Evolutionary conservation across 35 echinoderm and acorn worm species (phyloP), one percentile per base, ranked within the genome.

Genomic region (Apostichopus parvimensis): DNA sequence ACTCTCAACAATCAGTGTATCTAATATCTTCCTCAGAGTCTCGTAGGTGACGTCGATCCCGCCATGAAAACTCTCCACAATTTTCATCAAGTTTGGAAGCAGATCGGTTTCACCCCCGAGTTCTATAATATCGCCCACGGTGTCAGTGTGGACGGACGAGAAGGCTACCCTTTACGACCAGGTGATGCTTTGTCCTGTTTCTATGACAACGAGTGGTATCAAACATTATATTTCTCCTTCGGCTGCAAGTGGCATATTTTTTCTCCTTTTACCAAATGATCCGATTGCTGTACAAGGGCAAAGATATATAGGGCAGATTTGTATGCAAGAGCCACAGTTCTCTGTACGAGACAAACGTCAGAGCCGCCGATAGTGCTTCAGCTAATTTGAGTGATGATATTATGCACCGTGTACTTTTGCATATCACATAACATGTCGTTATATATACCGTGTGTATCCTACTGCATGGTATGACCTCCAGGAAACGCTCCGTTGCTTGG

Each of bases 41-140:
- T 98, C 55, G 60, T 95, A 20, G 97, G 94, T 13, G 91, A 98
- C 60, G 92, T 94, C 21, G 97, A 98, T 94, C 91, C 91, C 23
- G 97, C 89, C 21, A 98, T 96, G 94, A 98, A 96, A 83, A 96
- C 97, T 4, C 59, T 98, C 3, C 97, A 98, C 88, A 98, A 98
- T 80, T 96, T 94, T 77, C 93, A 98, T 62, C 97, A 98, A 78
- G 97, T 98, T 6, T 98, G 97, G 97, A 78, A 91, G 57, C 97
- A 98, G 78, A 68, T 98, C 18, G 97, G 97, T 24, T 98, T 98
- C 91, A 83, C 91, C 0, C 97, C 97, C 71, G 97, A 99, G 78
- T 99, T 99, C 89, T 99, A 96, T 79, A 99, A 95, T 25, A 96
- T 99, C 4, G 82, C 94, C 25, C 94, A 94, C 80, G 92, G 89